These are phyloP conservation scores for Bombyx huttoni DNA, from an alignment of 2,888 invertebrate genomes.

Conservation along the genomic window DNA sequence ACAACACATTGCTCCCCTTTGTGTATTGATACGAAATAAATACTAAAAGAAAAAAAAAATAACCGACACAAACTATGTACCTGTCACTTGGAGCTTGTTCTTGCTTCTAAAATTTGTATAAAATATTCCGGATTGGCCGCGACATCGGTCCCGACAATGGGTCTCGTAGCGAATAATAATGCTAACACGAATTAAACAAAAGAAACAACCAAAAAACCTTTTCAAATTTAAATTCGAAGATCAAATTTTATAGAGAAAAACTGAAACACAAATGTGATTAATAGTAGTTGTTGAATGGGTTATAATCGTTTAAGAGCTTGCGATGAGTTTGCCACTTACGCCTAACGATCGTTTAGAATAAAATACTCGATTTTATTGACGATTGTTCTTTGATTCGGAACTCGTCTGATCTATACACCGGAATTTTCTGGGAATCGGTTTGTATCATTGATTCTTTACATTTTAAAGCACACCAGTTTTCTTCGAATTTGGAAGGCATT, in stretches of 20 bases:
- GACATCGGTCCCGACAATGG: slow-evolving; percentile 42
- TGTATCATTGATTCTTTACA: slow-evolving; percentile 38
- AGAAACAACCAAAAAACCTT: slow-evolving; percentile 21
- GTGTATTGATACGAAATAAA: slow-evolving; percentile 64
- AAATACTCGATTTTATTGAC: background rate
- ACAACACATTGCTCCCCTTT: slow-evolving; percentile 48
- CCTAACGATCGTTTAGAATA: no score
- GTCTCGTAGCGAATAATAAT: slow-evolving; percentile 42
- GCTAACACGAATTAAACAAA: slow-evolving; percentile 35
- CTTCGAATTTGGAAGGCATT: slow-evolving; percentile 36
- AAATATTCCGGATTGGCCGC: slow-evolving; percentile 61
- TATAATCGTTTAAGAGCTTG: background rate
- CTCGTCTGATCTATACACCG: background rate
- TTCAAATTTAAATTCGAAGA: slow-evolving; percentile 29
- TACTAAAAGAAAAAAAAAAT: slow-evolving; percentile 57
- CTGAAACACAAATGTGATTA: background rate
- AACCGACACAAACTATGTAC: slow-evolving; percentile 59
- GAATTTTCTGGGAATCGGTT: slow-evolving; percentile 25
- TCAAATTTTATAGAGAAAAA: slow-evolving; percentile 1
- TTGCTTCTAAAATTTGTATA: slow-evolving; percentile 71
- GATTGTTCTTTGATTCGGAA: background rate
- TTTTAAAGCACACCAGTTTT: slow-evolving; percentile 39
- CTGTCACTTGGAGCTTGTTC: slow-evolving; percentile 66
- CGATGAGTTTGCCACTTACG: background rate
- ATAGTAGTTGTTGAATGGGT: background rate